Base-by-base conservation (phyloP, 2,113 vertebrate species). In the Albula glossodonta region DNA sequence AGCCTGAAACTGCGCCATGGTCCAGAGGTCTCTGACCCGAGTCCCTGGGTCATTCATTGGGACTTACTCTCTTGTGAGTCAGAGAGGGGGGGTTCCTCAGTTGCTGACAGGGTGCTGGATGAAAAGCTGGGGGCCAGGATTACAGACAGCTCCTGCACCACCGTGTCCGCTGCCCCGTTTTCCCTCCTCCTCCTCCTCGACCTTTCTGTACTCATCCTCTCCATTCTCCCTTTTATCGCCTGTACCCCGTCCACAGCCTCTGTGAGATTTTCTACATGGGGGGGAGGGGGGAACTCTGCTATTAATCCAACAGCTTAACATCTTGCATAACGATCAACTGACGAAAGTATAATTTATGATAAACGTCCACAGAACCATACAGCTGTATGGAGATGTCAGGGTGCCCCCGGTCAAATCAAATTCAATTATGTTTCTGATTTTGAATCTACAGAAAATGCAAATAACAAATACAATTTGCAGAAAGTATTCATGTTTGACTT, bases 111-210 rank as follows among this genome's bases (percentile, higher is more conserved):
- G 41, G 31, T 19, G 10, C 15, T 22, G 15, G 48, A 13, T 19
- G 22, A 19, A 31, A 53, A 6, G 51, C n/a, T 25, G 56, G 56
- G 22, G 22, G 53, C 3, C 74, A 83, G 48, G 15, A 83, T 51
- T 10, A 52, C 74, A 9, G 86, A 87, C 41, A 66, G 74, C 78
- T 88, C 81, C 25, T 83, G 70, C 57, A 80, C 53, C 25, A 2
- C n/a, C 81, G 52, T 31, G 56, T 86, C 56, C 25, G 66, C 10
- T 1, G 57, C 19, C 13, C 5, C 80, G 25, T 57, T 66, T 48
- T 83, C 57, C 6, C 50, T 50, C 82, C 22, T 7, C 82, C 22
- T 7, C 78, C 85, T 51, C n/a, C 56, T 57, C 84, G 22, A 22
- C 6, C 41, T 49, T 41, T 60, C 48, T 2, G 4, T 31, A 41